Evolutionary conservation across 2,888 invertebrate genomes (phyloP).

Genomic region (Eupithecia subumbrata): DNA sequence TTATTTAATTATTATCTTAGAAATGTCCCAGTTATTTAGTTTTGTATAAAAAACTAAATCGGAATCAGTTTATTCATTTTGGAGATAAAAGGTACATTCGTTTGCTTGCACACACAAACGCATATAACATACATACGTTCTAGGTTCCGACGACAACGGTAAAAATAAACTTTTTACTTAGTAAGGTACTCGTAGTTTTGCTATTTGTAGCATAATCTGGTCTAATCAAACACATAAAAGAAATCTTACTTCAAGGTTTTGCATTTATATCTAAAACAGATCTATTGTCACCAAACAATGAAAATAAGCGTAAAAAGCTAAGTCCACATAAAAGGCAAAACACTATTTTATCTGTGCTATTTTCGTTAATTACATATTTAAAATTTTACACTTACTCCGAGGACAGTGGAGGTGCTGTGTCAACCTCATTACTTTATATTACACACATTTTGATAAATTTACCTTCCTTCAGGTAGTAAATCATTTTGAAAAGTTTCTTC

Average conservation of each 20-base stretch:
- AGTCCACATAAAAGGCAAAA: not conserved
- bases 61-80: no score
- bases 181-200: not conserved
- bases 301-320: not conserved
- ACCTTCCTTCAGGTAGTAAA: not conserved
- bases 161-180: not conserved
- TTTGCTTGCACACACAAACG: no score
- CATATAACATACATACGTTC: no score
- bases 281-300: conserved; percentile 9
- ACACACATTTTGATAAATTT: not conserved
- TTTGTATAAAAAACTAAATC: no score
- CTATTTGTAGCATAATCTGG: not conserved
- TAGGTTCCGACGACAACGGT: no score
- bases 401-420: not conserved
- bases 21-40: no score
- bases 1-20: no score
- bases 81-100: no score
- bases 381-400: not conserved
- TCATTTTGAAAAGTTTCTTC: not conserved
- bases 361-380: not conserved
- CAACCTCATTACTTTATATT: not conserved
- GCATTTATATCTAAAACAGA: not conserved
- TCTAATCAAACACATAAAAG: not conserved
- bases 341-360: not conserved
- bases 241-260: conserved; percentile 6